Base-by-base conservation (phyloP, 1,140 invertebrate genomes). In the Neocloeon triangulifer region DNA sequence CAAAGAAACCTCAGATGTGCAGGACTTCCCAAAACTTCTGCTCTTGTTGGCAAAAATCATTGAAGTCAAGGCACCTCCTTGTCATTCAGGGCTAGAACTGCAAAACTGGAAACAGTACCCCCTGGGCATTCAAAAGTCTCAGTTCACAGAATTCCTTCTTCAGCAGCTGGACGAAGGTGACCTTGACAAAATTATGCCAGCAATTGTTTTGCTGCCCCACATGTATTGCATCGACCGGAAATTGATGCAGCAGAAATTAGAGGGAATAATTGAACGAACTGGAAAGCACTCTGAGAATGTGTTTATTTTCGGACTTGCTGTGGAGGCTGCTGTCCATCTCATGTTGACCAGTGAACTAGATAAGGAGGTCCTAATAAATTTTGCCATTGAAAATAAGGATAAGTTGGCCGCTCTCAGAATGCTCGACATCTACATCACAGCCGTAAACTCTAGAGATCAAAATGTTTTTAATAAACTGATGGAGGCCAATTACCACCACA, bases 21-120 rank as follows among this genome's bases (percentile, higher is more conserved):
- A n/a, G n/a, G n/a, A n/a, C n/a, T n/a, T n/a, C n/a, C 40, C 47
- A 37, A 43, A 59, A 30, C 47, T 61, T 2, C 51, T 82, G 38
- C 44, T 58, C 20, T 51, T 79, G 10, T 47, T 81, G 10, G 58
- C 69, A 1, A 68, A 73, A 44, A 59, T 85, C 20, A 51, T 82
- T 17, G 43, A 66, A 17, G 51, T 52, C 17, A 81, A 81, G 49
- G 57, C 61, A 9, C 64, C 73, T 1, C 46, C 70, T 3, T 61
- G 55, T 20, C 55, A 61, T 17, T 64, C 54, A 47, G 66, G 64
- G 7, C 52, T 62, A 13, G 60, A 61, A 34, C 43, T 71, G 5
- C 46, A 59, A 33, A 53, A 59, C 14, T 76, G 72, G 73, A 58
- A 53, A 1, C 66, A 64, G 38, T 74, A 71, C 47, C 55, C 59